These are phyloP conservation scores for Araneus ventricosus DNA, from an alignment of 1,140 invertebrate genomes.

Conservation along the genomic window DNA sequence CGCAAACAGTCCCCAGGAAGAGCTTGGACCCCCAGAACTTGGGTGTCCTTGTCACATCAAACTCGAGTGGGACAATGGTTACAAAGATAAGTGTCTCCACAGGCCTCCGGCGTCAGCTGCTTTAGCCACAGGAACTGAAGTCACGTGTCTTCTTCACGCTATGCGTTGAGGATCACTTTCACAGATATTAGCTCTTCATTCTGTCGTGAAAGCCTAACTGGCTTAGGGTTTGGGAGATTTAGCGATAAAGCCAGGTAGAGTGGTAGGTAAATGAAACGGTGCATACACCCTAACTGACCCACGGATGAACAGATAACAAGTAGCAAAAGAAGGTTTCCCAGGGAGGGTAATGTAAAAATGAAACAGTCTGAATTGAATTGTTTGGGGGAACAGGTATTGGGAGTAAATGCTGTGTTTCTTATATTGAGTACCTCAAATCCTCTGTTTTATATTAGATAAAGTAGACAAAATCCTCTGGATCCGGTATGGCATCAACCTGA, in stretches of 20 bases:
- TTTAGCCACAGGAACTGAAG: slow-evolving; percentile 36
- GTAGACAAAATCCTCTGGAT: too few relatives aligned
- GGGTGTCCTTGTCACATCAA: slow-evolving; percentile 76
- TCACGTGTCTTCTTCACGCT: slow-evolving; percentile 68
- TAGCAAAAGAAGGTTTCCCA: not conserved
- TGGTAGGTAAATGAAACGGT: slow-evolving; percentile 69
- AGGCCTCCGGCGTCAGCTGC: slow-evolving; percentile 14
- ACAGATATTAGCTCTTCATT: slow-evolving; percentile 72
- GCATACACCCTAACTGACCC: slow-evolving; percentile 44
- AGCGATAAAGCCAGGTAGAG: slow-evolving; percentile 53
- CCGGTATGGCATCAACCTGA: too few relatives aligned
- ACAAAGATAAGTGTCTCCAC: slow-evolving; percentile 42
- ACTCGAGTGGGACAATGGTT: slow-evolving; percentile 64
- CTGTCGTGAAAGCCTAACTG: slow-evolving; percentile 57
- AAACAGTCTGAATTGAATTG: too few relatives aligned
- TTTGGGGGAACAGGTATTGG: too few relatives aligned
- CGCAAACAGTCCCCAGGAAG: slow-evolving; percentile 35
- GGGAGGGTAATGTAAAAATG: too few relatives aligned
- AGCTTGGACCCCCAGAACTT: slow-evolving; percentile 14
- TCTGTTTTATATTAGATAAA: too few relatives aligned
- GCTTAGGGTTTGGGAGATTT: not conserved
- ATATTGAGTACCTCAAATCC: too few relatives aligned
- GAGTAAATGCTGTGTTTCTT: too few relatives aligned
- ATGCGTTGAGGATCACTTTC: slow-evolving; percentile 68
- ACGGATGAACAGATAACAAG: slow-evolving; percentile 67